These are phyloP conservation scores for Furnarius figulus DNA, from an alignment of 2,113 vertebrate species.

Conservation along the genomic window DNA sequence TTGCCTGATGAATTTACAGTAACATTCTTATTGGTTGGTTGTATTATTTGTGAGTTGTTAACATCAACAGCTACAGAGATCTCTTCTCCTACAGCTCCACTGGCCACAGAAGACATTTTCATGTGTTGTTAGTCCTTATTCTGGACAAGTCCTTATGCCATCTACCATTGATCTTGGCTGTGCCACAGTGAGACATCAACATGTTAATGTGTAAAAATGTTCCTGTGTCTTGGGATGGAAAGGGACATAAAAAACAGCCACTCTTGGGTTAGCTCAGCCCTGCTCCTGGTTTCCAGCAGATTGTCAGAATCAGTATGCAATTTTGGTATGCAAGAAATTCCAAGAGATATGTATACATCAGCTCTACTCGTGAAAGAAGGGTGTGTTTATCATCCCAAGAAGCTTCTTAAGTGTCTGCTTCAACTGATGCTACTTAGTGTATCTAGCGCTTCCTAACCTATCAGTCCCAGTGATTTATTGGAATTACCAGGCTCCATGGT, in stretches of 20 bases:
- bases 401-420: background rate
- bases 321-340: background rate
- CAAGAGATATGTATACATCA: background rate
- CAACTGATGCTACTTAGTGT: background rate
- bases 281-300: background rate
- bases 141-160: background rate
- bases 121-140: background rate
- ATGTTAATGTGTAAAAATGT: background rate
- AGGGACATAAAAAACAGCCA: background rate
- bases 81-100: background rate
- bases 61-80: background rate
- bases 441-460: background rate
- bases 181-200: background rate
- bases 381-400: background rate
- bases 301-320: background rate
- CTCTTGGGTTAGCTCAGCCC: background rate
- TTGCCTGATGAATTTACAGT: constrained; percentile 14
- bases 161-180: background rate
- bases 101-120: background rate
- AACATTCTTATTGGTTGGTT: background rate
- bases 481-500: background rate
- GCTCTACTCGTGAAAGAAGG: background rate
- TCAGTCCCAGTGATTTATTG: background rate
- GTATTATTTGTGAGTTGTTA: background rate
- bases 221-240: background rate